A percentile compares a stretch with the other conserved stretches of the same genome.
phyloP scores from a whole-genome alignment of 2,888 invertebrate species.

The Heliconius cydno region DNA sequence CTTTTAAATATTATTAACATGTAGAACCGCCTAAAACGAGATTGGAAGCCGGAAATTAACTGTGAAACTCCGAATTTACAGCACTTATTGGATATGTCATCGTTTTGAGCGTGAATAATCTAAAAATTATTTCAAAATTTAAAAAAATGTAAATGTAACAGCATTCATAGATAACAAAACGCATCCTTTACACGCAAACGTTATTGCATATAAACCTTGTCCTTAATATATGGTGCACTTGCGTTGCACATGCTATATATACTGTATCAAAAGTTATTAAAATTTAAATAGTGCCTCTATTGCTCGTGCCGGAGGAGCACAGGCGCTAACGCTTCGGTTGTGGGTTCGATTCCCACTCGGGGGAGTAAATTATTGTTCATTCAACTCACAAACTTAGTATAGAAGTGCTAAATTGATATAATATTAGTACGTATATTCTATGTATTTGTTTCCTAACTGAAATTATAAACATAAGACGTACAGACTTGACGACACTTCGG shows the following conservation, averaged over 20 bases:
- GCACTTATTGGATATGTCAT: conserved; percentile 38
- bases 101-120: conserved; percentile 9
- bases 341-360: too few relatives aligned
- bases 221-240: conserved; percentile 42
- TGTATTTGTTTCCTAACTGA: neutral
- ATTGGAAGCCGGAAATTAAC: conserved; percentile 65
- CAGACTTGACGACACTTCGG: neutral
- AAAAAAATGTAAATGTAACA: too few relatives aligned
- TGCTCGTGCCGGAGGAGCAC: too few relatives aligned
- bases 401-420: too few relatives aligned
- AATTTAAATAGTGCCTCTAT: neutral
- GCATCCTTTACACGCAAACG: conserved; percentile 45
- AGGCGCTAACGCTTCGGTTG: too few relatives aligned
- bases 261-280: neutral
- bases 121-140: neutral
- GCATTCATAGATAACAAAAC: conserved; percentile 33
- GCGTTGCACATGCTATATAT: neutral
- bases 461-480: conserved; percentile 1
- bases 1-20: neutral
- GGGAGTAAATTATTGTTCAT: too few relatives aligned
- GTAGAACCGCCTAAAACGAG: neutral
- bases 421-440: neutral
- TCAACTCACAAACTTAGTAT: too few relatives aligned
- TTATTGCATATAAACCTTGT: conserved; percentile 44
- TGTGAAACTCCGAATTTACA: conserved; percentile 58